Conservation (phyloP, 2,888 invertebrate genomes). For the Stegophylla sp. region DNA sequence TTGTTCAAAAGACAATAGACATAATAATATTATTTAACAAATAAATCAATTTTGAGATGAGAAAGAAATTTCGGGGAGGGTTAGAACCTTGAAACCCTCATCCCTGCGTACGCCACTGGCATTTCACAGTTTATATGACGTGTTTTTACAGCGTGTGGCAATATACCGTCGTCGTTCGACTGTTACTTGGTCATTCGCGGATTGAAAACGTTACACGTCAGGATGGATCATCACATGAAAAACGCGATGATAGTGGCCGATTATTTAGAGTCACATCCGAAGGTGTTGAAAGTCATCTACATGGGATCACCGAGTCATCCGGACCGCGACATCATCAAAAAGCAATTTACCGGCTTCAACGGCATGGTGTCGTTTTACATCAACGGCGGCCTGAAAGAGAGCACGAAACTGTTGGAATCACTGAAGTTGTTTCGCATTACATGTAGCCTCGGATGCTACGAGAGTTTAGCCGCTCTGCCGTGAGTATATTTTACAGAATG, state of each 20-base stretch:
- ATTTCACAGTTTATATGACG: too few species aligned
- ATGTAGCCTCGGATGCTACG: slow-evolving; percentile 93
- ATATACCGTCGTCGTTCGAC: slow-evolving; percentile 96
- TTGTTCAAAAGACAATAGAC: too few species aligned
- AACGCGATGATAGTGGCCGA: slow-evolving; percentile 80
- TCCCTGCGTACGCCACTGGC: too few species aligned
- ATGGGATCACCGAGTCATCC: slow-evolving; percentile 82
- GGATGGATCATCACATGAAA: slow-evolving; percentile 87
- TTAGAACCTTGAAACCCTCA: too few species aligned
- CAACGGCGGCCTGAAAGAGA: slow-evolving; percentile 76
- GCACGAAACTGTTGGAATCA: slow-evolving; percentile 75
- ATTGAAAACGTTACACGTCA: slow-evolving; percentile 86
- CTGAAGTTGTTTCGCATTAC: slow-evolving; percentile 85
- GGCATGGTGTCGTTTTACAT: slow-evolving; percentile 91
- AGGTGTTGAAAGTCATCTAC: slow-evolving; percentile 80
- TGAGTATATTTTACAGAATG: slow-evolving; percentile 71
- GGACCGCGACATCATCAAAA: slow-evolving; percentile 78
- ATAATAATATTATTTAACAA: too few species aligned
- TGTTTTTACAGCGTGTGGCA: slow-evolving; percentile 79
- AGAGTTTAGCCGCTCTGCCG: slow-evolving; percentile 93
- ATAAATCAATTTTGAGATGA: too few species aligned
- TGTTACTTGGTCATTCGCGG: slow-evolving; percentile 91
- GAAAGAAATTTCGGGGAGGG: too few species aligned
- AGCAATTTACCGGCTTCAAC: slow-evolving; percentile 85
- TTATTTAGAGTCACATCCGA: slow-evolving; percentile 80